Evolutionary conservation across 2,113 vertebrate genomes (phyloP).

Genomic region (Halcyon senegalensis): DNA sequence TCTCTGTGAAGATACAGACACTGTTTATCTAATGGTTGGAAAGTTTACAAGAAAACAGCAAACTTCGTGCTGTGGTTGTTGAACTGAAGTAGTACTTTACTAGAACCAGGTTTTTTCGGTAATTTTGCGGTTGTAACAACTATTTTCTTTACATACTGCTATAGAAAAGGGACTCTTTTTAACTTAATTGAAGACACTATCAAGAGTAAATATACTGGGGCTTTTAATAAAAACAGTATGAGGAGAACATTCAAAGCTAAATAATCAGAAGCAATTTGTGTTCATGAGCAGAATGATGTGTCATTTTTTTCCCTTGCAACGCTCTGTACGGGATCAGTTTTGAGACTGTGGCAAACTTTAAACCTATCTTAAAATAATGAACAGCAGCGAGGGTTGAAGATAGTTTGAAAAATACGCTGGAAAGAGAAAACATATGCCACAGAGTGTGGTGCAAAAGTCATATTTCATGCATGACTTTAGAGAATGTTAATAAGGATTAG

Average conservation of each 20-base stretch:
- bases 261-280: constrained; percentile 80
- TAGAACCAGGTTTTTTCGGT: constrained; percentile 78
- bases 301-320: constrained; percentile 46
- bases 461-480: constrained; percentile 90
- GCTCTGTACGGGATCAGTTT: constrained; percentile 60
- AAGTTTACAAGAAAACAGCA: constrained; percentile 72
- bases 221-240: constrained; percentile 83
- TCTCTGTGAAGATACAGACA: constrained; percentile 31
- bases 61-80: constrained; percentile 77
- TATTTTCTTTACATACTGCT: constrained; percentile 80
- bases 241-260: constrained; percentile 77
- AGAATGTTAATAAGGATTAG: constrained; percentile 94
- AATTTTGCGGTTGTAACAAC: constrained; percentile 79
- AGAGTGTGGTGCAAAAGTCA: constrained; percentile 83
- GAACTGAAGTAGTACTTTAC: constrained; percentile 76
- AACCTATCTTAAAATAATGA: constrained; percentile 87
- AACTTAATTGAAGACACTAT: constrained; percentile 84
- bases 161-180: constrained; percentile 72
- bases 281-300: constrained; percentile 71
- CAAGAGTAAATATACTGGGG: constrained; percentile 75
- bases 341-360: constrained; percentile 75
- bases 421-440: constrained; percentile 89
- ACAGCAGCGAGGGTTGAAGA: constrained; percentile 81
- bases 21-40: constrained; percentile 79
- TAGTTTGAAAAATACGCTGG: constrained; percentile 86